Conservation (phyloP, 2,888 invertebrate genomes). For the Plagodis pulveraria region DNA sequence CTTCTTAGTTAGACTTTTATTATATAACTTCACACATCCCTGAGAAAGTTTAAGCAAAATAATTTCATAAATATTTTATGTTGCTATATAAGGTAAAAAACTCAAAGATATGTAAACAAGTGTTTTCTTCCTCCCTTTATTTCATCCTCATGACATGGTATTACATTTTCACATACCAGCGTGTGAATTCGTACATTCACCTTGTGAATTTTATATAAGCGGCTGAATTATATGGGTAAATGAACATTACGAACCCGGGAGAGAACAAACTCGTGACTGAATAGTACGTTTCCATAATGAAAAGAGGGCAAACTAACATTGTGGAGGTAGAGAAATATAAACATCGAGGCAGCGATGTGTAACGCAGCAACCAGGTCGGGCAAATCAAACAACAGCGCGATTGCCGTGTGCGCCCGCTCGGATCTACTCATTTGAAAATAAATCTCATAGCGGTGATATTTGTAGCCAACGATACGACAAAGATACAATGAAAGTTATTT, state of each 20-base stretch:
- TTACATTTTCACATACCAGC: slow-evolving; percentile 4
- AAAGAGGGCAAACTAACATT: slow-evolving; percentile 43
- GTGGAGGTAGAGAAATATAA: slow-evolving; percentile 38
- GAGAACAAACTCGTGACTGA: slow-evolving; percentile 32
- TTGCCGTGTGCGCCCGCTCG: slow-evolving; percentile 51
- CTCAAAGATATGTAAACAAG: too few relatives aligned
- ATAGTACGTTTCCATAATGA: slow-evolving; percentile 39
- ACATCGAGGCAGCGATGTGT: slow-evolving; percentile 51
- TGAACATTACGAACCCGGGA: slow-evolving; percentile 30
- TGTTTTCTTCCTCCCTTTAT: too few relatives aligned
- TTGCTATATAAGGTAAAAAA: too few relatives aligned
- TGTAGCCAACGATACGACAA: slow-evolving; percentile 21
- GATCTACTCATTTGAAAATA: slow-evolving; percentile 51
- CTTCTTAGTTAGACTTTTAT: too few relatives aligned
- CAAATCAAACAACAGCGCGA: slow-evolving; percentile 73
- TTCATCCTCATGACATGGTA: neutral
- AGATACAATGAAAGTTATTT: neutral
- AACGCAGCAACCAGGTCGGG: slow-evolving; percentile 62
- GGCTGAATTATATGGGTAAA: slow-evolving; percentile 26
- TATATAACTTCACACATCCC: too few relatives aligned
- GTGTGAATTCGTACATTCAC: slow-evolving; percentile 8
- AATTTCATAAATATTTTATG: too few relatives aligned
- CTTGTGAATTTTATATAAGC: slow-evolving; percentile 18
- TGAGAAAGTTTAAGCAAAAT: too few relatives aligned
- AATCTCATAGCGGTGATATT: slow-evolving; percentile 34